A percentile compares a stretch with the other conserved stretches of the same genome.
These are phyloP conservation scores for Lepisosteus oculatus DNA, from an alignment of 2,113 vertebrate species.

Conservation along the genomic window DNA sequence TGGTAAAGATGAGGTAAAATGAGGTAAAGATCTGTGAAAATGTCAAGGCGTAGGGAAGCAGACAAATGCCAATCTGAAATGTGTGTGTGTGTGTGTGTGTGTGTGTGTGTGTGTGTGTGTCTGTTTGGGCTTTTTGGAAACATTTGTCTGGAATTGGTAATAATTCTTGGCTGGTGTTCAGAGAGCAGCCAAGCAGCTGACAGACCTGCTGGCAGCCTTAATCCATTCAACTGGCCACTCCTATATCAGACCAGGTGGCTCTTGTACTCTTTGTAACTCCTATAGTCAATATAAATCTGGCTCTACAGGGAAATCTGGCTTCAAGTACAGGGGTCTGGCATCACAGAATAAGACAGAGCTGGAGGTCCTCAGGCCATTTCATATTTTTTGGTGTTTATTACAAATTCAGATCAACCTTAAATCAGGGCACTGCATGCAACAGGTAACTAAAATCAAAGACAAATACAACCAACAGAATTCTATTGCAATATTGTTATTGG, in stretches of 20 bases:
- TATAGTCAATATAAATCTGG: conserved; percentile 15
- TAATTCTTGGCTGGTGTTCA: background rate
- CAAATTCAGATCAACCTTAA: background rate
- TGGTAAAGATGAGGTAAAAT: too few relatives aligned
- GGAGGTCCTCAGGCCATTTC: background rate
- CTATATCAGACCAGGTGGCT: conserved; percentile 32
- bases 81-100: too few relatives aligned
- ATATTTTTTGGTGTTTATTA: background rate
- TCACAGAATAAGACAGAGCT: background rate
- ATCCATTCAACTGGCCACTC: conserved; percentile 14
- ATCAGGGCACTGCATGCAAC: background rate
- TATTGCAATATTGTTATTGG: too few relatives aligned
- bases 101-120: too few relatives aligned
- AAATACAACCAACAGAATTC: too few relatives aligned
- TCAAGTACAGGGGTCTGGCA: background rate
- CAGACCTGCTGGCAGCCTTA: conserved; percentile 15
- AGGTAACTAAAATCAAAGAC: background rate
- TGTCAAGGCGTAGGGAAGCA: too few relatives aligned
- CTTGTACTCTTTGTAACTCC: conserved; percentile 23
- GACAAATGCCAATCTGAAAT: too few relatives aligned
- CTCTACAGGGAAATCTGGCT: conserved; percentile 22
- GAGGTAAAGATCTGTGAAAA: too few relatives aligned
- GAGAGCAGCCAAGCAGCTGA: conserved; percentile 13
- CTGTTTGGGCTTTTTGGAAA: too few relatives aligned
- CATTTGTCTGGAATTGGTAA: background rate